These are phyloP conservation scores for Excalfactoria chinensis DNA, from an alignment of 2,113 vertebrate species.

Conservation along the genomic window DNA sequence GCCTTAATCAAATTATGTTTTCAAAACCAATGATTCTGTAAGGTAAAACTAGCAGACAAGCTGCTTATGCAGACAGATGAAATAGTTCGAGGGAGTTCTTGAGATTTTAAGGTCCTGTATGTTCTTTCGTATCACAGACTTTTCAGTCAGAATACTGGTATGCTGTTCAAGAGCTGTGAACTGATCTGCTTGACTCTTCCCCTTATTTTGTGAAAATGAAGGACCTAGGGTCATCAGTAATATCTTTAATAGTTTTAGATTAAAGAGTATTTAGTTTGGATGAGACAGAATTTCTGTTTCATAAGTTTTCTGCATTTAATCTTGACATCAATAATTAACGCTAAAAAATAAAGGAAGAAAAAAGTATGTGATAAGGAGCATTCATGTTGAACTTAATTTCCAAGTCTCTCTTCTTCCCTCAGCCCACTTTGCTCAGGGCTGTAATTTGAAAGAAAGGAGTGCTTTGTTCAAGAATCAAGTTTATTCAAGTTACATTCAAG, in stretches of 20 bases:
- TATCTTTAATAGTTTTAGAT: background rate
- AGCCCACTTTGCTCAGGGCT: slow-evolving; percentile 46
- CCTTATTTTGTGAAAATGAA: slow-evolving; percentile 30
- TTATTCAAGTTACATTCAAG: slow-evolving; percentile 51
- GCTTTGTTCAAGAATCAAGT: slow-evolving; percentile 63
- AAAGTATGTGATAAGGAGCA: background rate
- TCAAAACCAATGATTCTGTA: background rate
- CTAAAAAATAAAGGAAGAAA: slow-evolving; percentile 40
- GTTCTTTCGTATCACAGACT: background rate
- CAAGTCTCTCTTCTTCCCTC: slow-evolving; percentile 18
- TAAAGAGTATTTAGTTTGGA: slow-evolving; percentile 34
- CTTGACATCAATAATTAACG: slow-evolving; percentile 11
- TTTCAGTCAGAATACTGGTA: background rate
- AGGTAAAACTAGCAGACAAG: background rate
- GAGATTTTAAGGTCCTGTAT: background rate
- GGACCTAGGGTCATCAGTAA: background rate
- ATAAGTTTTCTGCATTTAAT: slow-evolving; percentile 37
- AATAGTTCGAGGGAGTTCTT: background rate
- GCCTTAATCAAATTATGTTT: background rate
- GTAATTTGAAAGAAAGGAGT: slow-evolving; percentile 47
- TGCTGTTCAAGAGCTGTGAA: background rate
- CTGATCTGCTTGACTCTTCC: slow-evolving; percentile 24
- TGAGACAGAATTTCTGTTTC: slow-evolving; percentile 16
- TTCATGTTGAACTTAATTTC: slow-evolving; percentile 19
- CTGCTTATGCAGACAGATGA: background rate